phyloP scores from a whole-genome alignment of 2,888 invertebrate species.

The Ennomos fuscantarius region DNA sequence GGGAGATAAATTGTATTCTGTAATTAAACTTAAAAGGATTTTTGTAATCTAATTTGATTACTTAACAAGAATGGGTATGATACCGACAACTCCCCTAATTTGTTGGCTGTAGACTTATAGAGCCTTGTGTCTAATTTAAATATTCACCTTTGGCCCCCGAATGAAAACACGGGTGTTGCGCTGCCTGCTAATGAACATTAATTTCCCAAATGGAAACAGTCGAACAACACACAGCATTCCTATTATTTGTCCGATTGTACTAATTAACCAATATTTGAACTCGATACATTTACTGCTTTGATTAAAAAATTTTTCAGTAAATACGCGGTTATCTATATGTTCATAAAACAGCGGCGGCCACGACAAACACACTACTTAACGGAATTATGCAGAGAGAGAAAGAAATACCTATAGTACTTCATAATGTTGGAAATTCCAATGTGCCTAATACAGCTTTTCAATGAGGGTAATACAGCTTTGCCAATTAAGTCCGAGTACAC shows the following conservation, averaged over 20 bases:
- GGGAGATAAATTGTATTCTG: constrained; percentile 23
- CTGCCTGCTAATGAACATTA: constrained; percentile 54
- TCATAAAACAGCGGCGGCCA: neutral
- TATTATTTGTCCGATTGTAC: constrained; percentile 47
- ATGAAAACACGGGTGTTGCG: constrained; percentile 46
- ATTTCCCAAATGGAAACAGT: constrained; percentile 57
- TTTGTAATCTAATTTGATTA: constrained; percentile 40
- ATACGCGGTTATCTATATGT: constrained; percentile 17
- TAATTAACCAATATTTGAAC: constrained; percentile 53
- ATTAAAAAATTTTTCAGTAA: constrained; percentile 33
- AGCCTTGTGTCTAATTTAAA: constrained; percentile 52
- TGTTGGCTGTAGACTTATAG: constrained; percentile 42
- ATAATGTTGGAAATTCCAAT: constrained; percentile 1
- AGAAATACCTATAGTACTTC: constrained; percentile 2
- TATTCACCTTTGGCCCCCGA: constrained; percentile 51
- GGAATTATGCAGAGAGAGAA: constrained; percentile 1
- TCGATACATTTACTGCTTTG: constrained; percentile 36
- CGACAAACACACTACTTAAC: constrained; percentile 4
- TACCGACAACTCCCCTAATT: constrained; percentile 40
- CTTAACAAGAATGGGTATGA: constrained; percentile 36
- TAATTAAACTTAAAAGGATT: constrained; percentile 38
- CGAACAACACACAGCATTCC: constrained; percentile 44
- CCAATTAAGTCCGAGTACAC: constrained; percentile 28
- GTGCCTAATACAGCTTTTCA: constrained; percentile 14
- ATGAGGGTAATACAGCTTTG: constrained; percentile 14